Evolutionary conservation across 2,797 vertebrate genomes (phyloP), one percentile per base, ranked within the genome.

Genomic region (Acrocephalus scirpaceus): DNA sequence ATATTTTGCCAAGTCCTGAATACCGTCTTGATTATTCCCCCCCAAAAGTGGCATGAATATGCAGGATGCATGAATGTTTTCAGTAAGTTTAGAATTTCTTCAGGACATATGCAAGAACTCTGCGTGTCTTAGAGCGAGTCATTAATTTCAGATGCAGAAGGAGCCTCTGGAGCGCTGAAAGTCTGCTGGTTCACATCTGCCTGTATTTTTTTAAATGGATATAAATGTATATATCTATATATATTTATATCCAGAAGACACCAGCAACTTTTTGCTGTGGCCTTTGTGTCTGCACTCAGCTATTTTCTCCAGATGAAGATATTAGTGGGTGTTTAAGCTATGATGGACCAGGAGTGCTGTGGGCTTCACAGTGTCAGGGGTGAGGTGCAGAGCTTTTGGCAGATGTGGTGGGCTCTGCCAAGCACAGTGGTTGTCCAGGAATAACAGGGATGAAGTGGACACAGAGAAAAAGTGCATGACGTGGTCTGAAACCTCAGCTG

Each of bases 381-480:
- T 1, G 65, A 67, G 61, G 19, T 62, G 74, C 29, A 30, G 67
- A 61, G 48, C 13, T 78, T 53, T 23, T 65, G 54, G 60, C n/a
- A 82, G 47, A 7, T 0, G 0, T 13, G 5, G 10, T 16, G 27
- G 2, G 17, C 50, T 74, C 42, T 47, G 38, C 2, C 2, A 20
- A 44, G 6, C 19, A 32, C 15, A 2, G 18, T 4, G 20, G 14
- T 4, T 6, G 3, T 16, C 54, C 13, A 12, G 38, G 40, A 77
- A 38, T n/a, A 15, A 9, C 0, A 5, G 32, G 27, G 9, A 30
- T 0, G 27, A 26, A 12, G 32, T 6, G 4, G 26, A 34, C 67
- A 10, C 4, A 7, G 30, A 7, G 47, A 6, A 5, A 2, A 5
- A 32, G 44, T 3, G 4, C 30, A 1, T 7, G 40, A 6, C 1